These are phyloP conservation scores for Hemibagrus wyckioides DNA, from an alignment of 2,113 vertebrate species.

Conservation along the genomic window DNA sequence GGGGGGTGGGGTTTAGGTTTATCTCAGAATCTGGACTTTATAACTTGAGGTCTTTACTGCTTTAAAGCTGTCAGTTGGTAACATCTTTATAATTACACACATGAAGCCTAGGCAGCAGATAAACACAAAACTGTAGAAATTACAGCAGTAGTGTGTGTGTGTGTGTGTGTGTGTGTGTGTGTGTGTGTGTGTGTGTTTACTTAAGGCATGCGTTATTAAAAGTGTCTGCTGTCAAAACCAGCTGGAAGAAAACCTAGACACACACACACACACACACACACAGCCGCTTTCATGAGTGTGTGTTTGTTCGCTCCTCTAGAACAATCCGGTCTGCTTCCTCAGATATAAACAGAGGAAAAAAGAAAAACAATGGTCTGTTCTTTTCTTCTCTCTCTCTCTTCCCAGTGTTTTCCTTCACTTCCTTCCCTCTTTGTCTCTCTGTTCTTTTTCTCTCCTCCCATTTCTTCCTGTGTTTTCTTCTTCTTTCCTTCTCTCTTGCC, in stretches of 20 bases:
- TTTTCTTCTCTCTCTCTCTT: background rate
- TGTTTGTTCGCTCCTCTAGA: background rate
- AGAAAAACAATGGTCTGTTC: background rate
- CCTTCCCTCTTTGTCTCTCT: background rate
- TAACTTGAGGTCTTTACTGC: background rate
- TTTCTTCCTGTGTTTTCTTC: conserved; percentile 40
- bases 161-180: background rate
- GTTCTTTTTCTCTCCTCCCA: background rate
- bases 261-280: background rate
- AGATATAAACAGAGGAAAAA: conserved; percentile 13
- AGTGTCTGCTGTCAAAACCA: background rate
- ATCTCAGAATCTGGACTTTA: conserved; percentile 5
- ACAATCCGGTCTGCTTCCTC: background rate
- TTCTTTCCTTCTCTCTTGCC: conserved; percentile 45
- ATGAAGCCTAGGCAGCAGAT: background rate
- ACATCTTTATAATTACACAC: background rate
- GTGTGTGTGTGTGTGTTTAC: background rate
- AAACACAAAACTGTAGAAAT: background rate
- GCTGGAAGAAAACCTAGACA: background rate
- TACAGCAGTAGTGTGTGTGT: background rate
- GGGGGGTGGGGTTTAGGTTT: background rate
- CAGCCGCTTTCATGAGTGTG: background rate
- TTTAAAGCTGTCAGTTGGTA: background rate
- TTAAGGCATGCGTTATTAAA: background rate
- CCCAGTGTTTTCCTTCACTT: background rate